Percentiles rank a stretch among this genome's conserved stretches.
Conservation (phyloP, 2,113 vertebrate species). For the Neopipo cinnamomea region DNA sequence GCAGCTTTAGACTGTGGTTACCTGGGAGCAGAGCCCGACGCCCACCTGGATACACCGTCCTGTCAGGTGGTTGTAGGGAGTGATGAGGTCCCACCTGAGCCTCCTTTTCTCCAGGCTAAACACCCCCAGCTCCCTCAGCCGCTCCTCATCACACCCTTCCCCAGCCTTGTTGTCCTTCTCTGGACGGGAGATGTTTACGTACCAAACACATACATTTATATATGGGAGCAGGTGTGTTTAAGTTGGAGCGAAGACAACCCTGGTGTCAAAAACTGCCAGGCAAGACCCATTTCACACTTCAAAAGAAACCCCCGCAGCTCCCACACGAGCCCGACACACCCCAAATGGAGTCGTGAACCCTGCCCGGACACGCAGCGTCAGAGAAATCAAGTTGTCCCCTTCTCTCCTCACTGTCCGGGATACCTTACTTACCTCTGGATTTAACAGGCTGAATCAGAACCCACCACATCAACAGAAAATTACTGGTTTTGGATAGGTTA, state of each 20-base stretch:
- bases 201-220: not conserved
- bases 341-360: accelerated
- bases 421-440: not conserved
- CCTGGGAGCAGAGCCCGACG: not conserved
- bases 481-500: not conserved
- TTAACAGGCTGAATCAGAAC: not conserved
- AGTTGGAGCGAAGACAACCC: not conserved
- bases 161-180: not conserved
- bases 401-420: no score
- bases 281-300: not conserved
- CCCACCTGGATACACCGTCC: accelerated
- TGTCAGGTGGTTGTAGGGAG: not conserved
- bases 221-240: not conserved
- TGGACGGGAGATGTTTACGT: not conserved
- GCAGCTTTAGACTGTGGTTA: not conserved
- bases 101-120: not conserved
- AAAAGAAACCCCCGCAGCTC: accelerated
- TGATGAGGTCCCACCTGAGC: not conserved
- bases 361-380: accelerated
- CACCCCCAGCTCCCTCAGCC: not conserved
- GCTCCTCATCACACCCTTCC: not conserved
- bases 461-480: not conserved
- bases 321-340: accelerated
- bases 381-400: no score
- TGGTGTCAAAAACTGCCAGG: not conserved